phyloP scores from a whole-genome alignment of 2,888 invertebrate genomes.

The Mongoloraphidia duomilia region DNA sequence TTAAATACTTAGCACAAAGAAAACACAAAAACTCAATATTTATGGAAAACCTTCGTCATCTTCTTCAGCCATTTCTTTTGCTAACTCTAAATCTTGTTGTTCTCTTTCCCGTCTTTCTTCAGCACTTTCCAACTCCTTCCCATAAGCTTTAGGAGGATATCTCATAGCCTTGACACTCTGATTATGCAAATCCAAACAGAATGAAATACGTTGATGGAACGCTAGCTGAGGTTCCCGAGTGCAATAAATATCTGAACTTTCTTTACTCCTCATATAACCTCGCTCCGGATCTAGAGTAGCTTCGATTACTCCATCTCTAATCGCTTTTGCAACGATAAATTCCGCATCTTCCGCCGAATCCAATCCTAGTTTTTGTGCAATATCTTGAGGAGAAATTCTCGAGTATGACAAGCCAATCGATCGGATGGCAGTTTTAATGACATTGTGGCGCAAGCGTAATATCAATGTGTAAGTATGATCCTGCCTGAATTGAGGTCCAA shows the following conservation, averaged over 20 bases:
- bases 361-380: constrained; percentile 83
- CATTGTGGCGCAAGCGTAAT: constrained; percentile 90
- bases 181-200: constrained; percentile 95
- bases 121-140: constrained; percentile 93
- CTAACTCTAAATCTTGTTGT: constrained; percentile 94
- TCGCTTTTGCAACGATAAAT: constrained; percentile 96
- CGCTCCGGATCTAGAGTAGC: constrained; percentile 91
- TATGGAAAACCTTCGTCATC: constrained; percentile 81
- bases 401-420: constrained; percentile 95
- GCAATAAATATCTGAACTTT: constrained; percentile 92
- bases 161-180: constrained; percentile 99
- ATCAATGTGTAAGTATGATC: constrained; percentile 96
- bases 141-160: constrained; percentile 97
- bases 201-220: constrained; percentile 92
- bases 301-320: constrained; percentile 96
- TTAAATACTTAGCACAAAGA: background rate
- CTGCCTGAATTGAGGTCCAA: constrained; percentile 77
- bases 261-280: constrained; percentile 94
- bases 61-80: constrained; percentile 99
- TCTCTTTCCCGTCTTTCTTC: constrained; percentile 92
- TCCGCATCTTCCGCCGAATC: constrained; percentile 97
- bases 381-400: constrained; percentile 86
- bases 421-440: constrained; percentile 95
- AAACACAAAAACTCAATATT: constrained; percentile 12
- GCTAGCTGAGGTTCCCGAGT: constrained; percentile 92